Evolutionary conservation across 1,140 invertebrate genomes (phyloP).

Genomic region (Ylistrum balloti): DNA sequence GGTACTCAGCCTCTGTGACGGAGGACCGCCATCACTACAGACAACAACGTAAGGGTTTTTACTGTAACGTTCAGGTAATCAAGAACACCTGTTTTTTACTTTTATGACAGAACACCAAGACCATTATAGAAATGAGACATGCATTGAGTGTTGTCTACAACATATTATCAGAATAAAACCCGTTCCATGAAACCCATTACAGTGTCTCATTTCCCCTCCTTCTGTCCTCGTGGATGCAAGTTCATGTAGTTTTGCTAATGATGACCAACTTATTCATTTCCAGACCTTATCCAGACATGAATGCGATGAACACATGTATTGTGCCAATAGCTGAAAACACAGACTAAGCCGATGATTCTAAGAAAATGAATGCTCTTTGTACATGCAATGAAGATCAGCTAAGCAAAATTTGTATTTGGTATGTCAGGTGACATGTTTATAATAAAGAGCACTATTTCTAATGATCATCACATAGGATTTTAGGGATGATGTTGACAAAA

Average conservation of each 20-base stretch:
- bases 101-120: background rate
- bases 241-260: background rate
- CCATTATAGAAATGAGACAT: background rate
- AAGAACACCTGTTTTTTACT: background rate
- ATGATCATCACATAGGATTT: too few relatives aligned
- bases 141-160: background rate
- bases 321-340: background rate
- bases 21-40: background rate
- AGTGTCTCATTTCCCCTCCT: too few relatives aligned
- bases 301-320: background rate
- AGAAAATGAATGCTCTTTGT: background rate
- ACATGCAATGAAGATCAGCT: background rate
- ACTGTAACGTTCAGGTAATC: background rate
- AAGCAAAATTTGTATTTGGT: too few relatives aligned
- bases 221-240: too few relatives aligned
- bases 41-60: background rate
- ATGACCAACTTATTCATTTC: background rate
- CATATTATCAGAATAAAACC: too few relatives aligned
- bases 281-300: background rate
- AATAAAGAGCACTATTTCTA: too few relatives aligned
- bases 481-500: too few relatives aligned
- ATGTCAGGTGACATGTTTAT: too few relatives aligned
- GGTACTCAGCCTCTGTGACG: background rate
- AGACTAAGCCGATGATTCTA: background rate
- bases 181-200: too few relatives aligned